Conservation (phyloP, 2,797 vertebrate genomes). For the Percopsis omiscomaycus region DNA sequence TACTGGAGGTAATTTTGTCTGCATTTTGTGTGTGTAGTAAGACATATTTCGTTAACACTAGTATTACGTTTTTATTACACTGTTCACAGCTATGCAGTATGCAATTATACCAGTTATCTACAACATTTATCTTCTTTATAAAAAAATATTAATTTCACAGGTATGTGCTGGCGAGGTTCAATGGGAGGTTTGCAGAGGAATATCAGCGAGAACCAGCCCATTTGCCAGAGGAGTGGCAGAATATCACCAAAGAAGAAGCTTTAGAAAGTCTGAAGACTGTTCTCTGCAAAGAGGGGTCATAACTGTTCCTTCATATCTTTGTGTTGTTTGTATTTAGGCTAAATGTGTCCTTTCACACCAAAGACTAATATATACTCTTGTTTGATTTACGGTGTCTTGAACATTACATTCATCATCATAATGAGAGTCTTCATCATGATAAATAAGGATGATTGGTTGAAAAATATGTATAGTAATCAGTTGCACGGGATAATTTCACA, state of each 20-base stretch:
- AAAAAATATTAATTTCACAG: conserved; percentile 30
- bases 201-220: conserved; percentile 49
- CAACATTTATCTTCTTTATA: neutral
- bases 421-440: too few relatives aligned
- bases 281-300: too few relatives aligned
- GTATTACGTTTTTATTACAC: too few relatives aligned
- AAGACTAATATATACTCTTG: too few relatives aligned
- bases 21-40: neutral
- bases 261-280: conserved; percentile 55
- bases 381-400: too few relatives aligned
- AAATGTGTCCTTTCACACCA: too few relatives aligned
- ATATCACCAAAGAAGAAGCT: conserved; percentile 64
- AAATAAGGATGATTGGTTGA: too few relatives aligned
- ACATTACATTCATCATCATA: neutral
- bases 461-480: too few relatives aligned
- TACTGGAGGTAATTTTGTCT: conserved; percentile 71
- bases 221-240: conserved; percentile 68
- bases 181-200: conserved; percentile 63
- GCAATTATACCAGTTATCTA: too few relatives aligned
- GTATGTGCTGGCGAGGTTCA: conserved; percentile 70
- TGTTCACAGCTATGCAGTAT: neutral
- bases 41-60: neutral
- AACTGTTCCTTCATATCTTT: neutral
- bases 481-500: too few relatives aligned
- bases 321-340: neutral